These are phyloP conservation scores for Ammodytes marinus DNA, from an alignment of 2,113 vertebrate species.

Conservation along the genomic window DNA sequence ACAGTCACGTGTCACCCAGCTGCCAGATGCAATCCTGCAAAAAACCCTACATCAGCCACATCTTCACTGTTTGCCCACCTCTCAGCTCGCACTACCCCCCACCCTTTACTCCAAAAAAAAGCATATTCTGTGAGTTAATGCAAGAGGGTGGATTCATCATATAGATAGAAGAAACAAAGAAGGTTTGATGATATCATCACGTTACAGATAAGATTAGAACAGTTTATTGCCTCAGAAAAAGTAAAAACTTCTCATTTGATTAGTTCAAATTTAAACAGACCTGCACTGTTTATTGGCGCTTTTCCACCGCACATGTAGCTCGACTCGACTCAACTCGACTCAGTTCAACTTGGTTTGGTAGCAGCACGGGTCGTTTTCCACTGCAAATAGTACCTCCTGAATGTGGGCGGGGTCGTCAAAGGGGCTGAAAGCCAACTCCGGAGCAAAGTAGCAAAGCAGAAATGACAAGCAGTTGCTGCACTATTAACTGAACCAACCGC, in stretches of 20 bases:
- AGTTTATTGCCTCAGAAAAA: constrained; percentile 19
- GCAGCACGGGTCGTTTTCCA: too few relatives aligned
- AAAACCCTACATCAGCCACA: constrained; percentile 22
- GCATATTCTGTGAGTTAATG: constrained; percentile 14
- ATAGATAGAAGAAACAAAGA: constrained; percentile 17
- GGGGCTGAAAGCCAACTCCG: too few relatives aligned
- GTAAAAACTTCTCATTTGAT: constrained; percentile 6
- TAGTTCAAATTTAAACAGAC: constrained; percentile 6
- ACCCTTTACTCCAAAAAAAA: background rate
- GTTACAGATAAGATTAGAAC: constrained; percentile 14
- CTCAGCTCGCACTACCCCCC: constrained; percentile 44
- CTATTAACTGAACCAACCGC: too few relatives aligned
- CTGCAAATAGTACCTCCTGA: too few relatives aligned
- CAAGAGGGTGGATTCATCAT: constrained; percentile 13
- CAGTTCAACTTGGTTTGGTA: too few relatives aligned
- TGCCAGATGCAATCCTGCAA: constrained; percentile 51
- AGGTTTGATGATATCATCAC: background rate
- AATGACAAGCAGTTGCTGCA: too few relatives aligned
- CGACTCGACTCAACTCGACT: too few relatives aligned
- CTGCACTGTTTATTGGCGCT: background rate
- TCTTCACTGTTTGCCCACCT: constrained; percentile 59
- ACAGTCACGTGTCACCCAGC: constrained; percentile 57
- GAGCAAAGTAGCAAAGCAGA: too few relatives aligned
- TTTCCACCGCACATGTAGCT: too few relatives aligned
- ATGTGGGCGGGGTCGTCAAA: too few relatives aligned